Evolutionary conservation across 2,797 vertebrate genomes (phyloP).

Genomic region (Helostoma temminkii): DNA sequence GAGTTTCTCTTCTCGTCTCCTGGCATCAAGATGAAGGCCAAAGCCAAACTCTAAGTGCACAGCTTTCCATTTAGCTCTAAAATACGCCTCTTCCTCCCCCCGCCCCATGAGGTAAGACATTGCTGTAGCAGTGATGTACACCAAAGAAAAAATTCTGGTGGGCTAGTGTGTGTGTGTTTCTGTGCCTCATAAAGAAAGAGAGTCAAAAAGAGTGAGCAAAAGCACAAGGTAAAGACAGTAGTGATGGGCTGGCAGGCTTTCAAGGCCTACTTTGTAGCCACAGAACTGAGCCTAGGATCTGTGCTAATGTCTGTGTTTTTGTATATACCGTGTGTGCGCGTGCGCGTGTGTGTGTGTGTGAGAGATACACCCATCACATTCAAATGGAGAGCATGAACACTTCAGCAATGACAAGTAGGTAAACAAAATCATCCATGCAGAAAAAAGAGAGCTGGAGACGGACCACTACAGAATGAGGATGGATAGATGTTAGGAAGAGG

Average conservation of each 20-base stretch:
- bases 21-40: conserved; percentile 72
- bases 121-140: conserved; percentile 57
- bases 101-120: conserved; percentile 46
- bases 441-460: conserved; percentile 58
- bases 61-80: conserved; percentile 75
- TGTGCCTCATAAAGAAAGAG: not conserved
- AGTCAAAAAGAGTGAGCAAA: conserved; percentile 10
- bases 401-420: conserved; percentile 79
- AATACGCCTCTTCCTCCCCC: conserved; percentile 56
- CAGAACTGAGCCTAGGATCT: conserved; percentile 54
- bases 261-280: conserved; percentile 73
- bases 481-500: conserved; percentile 15
- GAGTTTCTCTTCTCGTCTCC: conserved; percentile 65
- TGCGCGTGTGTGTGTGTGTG: conserved; percentile 27
- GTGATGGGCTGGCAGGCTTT: conserved; percentile 75
- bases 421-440: conserved; percentile 77
- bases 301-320: conserved; percentile 54
- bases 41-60: conserved; percentile 76
- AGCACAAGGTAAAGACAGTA: conserved; percentile 47
- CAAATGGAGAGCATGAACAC: conserved; percentile 68
- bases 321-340: conserved; percentile 35
- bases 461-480: conserved; percentile 56
- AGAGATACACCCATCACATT: conserved; percentile 40
- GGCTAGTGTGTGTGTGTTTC: conserved; percentile 9
- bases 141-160: conserved; percentile 35